These are phyloP conservation scores for Caenorhabditis briggsae DNA, from an alignment of 1,140 invertebrate genomes.

Conservation along the genomic window DNA sequence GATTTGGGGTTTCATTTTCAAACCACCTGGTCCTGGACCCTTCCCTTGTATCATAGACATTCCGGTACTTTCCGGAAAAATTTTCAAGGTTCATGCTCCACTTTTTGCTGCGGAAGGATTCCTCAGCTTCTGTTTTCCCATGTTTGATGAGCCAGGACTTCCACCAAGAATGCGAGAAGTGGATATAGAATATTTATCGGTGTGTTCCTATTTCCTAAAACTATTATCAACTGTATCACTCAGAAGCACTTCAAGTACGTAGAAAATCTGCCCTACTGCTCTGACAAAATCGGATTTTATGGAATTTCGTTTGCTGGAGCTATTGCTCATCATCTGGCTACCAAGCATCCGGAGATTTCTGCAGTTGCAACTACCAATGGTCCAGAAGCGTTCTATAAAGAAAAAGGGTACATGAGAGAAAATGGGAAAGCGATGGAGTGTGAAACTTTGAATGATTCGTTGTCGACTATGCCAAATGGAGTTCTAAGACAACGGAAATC, in stretches of 20 bases:
- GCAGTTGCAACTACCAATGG: neutral
- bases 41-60: neutral
- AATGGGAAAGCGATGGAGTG: slow-evolving; percentile 16
- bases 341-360: neutral
- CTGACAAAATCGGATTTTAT: neutral
- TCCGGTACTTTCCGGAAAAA: neutral
- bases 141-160: neutral
- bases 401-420: neutral
- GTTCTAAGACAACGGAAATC: neutral
- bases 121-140: neutral
- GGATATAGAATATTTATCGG: neutral
- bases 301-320: neutral
- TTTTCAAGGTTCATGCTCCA: neutral
- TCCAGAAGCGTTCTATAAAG: neutral
- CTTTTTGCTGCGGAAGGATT: neutral
- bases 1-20: neutral
- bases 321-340: neutral
- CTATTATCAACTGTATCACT: too few relatives aligned
- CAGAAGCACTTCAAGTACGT: neutral
- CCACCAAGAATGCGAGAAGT: neutral
- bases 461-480: neutral
- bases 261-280: neutral
- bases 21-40: neutral
- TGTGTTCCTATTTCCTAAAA: neutral
- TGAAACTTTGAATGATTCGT: neutral